These are phyloP conservation scores for Hozukius guyotensis DNA, from an alignment of 2,797 vertebrate genomes.

Conservation along the genomic window DNA sequence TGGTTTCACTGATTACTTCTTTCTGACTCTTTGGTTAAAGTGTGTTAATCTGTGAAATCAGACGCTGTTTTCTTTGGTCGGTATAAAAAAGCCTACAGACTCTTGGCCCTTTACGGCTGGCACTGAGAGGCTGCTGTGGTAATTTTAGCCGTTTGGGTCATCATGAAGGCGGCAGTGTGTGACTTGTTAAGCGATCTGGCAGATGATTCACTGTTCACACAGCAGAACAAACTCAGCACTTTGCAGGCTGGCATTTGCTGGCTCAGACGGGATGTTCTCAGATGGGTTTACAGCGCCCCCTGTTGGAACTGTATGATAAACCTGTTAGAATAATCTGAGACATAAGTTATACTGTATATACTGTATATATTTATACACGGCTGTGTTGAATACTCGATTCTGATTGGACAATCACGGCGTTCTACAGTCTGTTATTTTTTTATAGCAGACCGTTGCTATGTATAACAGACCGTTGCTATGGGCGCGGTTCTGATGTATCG, in stretches of 20 bases:
- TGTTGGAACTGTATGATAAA: conserved; percentile 25
- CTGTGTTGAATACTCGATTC: no score
- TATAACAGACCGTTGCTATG: no score
- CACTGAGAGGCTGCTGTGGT: conserved; percentile 13
- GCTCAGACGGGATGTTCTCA: not conserved
- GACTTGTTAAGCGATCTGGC: conserved; percentile 41
- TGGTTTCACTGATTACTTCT: not conserved
- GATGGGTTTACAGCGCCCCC: conserved; percentile 45
- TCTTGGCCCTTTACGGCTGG: not conserved
- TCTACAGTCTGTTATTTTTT: no score
- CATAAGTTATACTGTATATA: no score
- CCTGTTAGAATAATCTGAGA: not conserved
- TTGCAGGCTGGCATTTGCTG: not conserved
- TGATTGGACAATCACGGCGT: accelerated
- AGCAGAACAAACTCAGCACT: conserved; percentile 31
- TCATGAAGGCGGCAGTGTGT: conserved; percentile 10
- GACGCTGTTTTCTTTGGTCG: conserved; percentile 6
- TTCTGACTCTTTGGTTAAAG: not conserved
- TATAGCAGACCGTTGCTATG: no score
- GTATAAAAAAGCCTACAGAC: conserved; percentile 7
- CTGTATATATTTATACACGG: no score
- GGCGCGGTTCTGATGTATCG: no score
- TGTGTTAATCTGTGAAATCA: conserved; percentile 41
- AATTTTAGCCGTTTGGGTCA: conserved; percentile 30
- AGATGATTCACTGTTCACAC: conserved; percentile 44